Base-by-base conservation (phyloP, 2,113 vertebrate species). In the Poecilia latipinna region DNA sequence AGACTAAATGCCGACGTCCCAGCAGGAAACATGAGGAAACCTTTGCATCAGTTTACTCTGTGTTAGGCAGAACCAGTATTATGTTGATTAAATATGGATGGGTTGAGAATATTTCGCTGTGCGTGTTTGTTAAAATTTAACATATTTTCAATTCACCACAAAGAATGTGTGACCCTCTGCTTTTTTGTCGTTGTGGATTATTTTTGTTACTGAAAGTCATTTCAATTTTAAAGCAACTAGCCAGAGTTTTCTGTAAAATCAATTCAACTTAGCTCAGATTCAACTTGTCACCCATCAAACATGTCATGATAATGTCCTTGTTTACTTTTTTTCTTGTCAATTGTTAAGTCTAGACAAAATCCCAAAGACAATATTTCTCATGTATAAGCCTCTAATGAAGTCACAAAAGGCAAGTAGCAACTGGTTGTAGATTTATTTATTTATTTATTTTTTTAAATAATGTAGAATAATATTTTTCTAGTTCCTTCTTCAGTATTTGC, bases 1-100 rank as follows among this genome's bases (percentile, higher is more conserved):
- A 66, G 67, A 72, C 70, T 82, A 74, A 86, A 79, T 57, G 71
- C 65, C 63, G 57, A 22, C 5, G 1, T 78, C 74, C 60, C 77
- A 32, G 6, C 22, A 70, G 72, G 78, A 78, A 63, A 0, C 10
- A 24, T 70, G 79, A 69, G 64, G 74, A 74, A 88, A 85, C 66
- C 75, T 77, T 68, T 70, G 76, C 82, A 72, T 82, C 75, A 68
- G 76, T 85, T 80, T 78, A 74, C 74, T 84, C 35, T 2, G 2
- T 37, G 64, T 68, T 28, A 74, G 57, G 62, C 31, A 42, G 64
- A 79, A 33, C 37, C 67, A 63, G 17, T 63, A 84, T 66, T 83
- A 70, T 39, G 48, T 33, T 32, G 32, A 90, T 92, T 60, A 82
- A 92, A 89, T 87, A 92, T 92, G 77, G 33, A 93, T 89, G 70